Percentiles rank a stretch among this genome's conserved stretches.
These are phyloP conservation scores for Cottoperca gobio DNA, from an alignment of 2,797 vertebrate species.

Conservation along the genomic window DNA sequence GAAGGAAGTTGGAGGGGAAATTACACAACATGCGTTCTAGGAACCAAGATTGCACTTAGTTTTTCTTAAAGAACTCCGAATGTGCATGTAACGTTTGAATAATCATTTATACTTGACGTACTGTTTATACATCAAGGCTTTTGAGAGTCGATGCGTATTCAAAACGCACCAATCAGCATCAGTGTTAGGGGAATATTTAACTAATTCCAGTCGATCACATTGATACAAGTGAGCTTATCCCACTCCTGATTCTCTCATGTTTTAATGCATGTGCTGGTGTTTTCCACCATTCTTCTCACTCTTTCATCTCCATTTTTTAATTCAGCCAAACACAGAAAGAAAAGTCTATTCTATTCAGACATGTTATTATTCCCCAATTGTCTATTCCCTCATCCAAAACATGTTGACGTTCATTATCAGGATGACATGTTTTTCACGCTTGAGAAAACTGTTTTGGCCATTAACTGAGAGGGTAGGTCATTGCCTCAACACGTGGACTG, in stretches of 20 bases:
- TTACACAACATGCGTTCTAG: background rate
- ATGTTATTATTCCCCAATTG: conserved; percentile 72
- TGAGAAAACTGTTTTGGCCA: conserved; percentile 72
- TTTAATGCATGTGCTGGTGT: conserved; percentile 29
- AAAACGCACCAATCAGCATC: background rate
- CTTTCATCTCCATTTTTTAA: conserved; percentile 62
- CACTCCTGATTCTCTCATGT: conserved; percentile 6
- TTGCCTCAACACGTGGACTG: conserved; percentile 50
- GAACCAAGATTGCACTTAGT: conserved; percentile 5
- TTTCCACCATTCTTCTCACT: conserved; percentile 1
- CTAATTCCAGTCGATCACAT: conserved; percentile 1
- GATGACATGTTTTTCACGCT: conserved; percentile 80
- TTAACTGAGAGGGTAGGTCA: conserved; percentile 71
- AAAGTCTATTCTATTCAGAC: conserved; percentile 55
- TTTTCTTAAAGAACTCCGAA: conserved; percentile 1
- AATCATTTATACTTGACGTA: background rate
- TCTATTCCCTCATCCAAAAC: conserved; percentile 66
- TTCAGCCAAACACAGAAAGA: conserved; percentile 37
- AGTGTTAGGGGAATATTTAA: background rate
- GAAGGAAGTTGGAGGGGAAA: conserved; percentile 2
- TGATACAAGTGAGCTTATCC: background rate
- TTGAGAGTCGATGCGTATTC: background rate
- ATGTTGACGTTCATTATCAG: conserved; percentile 74
- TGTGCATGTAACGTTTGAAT: background rate
- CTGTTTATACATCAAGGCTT: background rate